Base-by-base conservation (phyloP, 1,140 invertebrate species). In the Parapsyche elsis region DNA sequence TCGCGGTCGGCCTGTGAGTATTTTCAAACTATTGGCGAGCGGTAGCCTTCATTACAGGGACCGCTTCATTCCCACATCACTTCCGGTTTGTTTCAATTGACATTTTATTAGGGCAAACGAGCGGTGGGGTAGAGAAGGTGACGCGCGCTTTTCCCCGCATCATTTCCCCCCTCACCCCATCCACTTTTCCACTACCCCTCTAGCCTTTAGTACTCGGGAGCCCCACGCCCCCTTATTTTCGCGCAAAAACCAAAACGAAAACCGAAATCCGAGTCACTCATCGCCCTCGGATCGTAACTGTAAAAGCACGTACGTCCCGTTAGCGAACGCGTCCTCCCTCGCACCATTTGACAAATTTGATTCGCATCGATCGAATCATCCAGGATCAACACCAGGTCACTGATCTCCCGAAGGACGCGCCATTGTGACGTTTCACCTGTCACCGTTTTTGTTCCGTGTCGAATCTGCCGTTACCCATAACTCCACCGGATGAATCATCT, bases 401-500 rank as follows among this genome's bases (percentile, higher is more conserved):
- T 7, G 30, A 38, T 38, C 30, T 38, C 30, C 2, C 7, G 30
- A 26, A 44, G 19, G 30, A 73, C 9, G 30, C 12, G 12, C 45
- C n/a, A 16, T 26, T 30, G 45, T 73, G 71, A 73, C 71, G 71
- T 73, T 73, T 73, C 71, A 73, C 30, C 71, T 73, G 71, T 73
- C 71, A 73, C 71, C 30, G 24, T 0, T 73, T 4, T 71, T 26
- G 30, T 73, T 16, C 26, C 9, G 9, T 71, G 67, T 21, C 67
- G 9, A 16, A 2, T 59, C 9, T 7, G 30, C 30, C 30, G 30
- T 38, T 38, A 38, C 7, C 7, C 30, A 38, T n/a, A n/a, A n/a
- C n/a, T n/a, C n/a, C n/a, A n/a, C n/a, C n/a, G n/a, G 7, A 38
- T 7, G 30, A 1, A 7, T 38, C 30, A 38, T 38, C 30, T 38